Evolutionary conservation across 2,888 invertebrate species (phyloP).

Genomic region (Pollenia griseotomentosa): DNA sequence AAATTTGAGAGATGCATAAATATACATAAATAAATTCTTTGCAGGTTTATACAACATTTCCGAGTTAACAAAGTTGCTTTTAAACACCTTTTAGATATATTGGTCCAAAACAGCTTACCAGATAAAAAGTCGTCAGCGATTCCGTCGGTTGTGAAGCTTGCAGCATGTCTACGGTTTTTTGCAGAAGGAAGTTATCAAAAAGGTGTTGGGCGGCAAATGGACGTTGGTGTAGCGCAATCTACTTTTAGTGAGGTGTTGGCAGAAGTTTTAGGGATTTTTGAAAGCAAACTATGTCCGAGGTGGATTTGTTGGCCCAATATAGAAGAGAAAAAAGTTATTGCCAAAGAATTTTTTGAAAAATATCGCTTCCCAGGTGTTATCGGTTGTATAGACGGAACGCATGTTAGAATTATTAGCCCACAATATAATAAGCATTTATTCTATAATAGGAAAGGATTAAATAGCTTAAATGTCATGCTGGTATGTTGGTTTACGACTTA

Average conservation of each 20-base stretch:
- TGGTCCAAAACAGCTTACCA: neutral
- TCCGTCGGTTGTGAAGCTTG: neutral
- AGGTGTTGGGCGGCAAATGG: no score
- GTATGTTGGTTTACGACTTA: no score
- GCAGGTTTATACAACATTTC: no score
- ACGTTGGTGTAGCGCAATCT: slow-evolving; percentile 9
- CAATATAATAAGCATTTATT: no score
- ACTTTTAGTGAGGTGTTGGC: neutral
- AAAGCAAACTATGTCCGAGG: neutral
- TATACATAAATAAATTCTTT: no score
- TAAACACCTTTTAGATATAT: slow-evolving; percentile 7
- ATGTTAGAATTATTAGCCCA: no score
- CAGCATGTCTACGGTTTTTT: neutral
- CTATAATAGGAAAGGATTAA: accelerated
- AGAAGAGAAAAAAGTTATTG: no score
- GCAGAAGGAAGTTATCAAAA: neutral
- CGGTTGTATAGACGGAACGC: no score
- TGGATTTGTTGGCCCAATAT: neutral
- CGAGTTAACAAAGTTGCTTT: neutral
- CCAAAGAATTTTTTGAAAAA: no score
- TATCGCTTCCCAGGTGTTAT: no score
- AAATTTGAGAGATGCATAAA: no score
- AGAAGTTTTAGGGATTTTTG: slow-evolving; percentile 3
- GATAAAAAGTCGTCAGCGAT: slow-evolving; percentile 9
- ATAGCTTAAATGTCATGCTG: no score